Evolutionary conservation across 1,140 invertebrate genomes (phyloP).

Genomic region (Drosophila kurseongensis): DNA sequence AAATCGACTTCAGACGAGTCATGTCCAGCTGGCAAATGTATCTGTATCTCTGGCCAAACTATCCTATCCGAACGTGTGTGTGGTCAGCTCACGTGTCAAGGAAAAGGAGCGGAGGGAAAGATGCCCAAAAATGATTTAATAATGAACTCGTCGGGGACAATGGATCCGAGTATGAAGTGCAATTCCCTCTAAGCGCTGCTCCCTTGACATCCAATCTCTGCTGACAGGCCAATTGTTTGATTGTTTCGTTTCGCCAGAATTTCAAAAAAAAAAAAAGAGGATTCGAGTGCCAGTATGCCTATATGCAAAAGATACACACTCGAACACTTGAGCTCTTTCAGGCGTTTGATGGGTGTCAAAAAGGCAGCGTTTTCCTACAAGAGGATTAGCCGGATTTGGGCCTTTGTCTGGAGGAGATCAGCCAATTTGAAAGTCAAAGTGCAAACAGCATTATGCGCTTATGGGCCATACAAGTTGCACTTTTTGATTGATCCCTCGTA

Average conservation of each 20-base stretch:
- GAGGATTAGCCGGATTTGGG: conserved; percentile 72
- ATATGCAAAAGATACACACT: conserved; percentile 55
- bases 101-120: conserved; percentile 9
- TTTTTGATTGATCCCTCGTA: conserved; percentile 51
- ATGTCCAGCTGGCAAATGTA: conserved; percentile 59
- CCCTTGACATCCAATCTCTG: conserved; percentile 70
- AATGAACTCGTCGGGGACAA: conserved; percentile 74
- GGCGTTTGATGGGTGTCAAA: conserved; percentile 78
- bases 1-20: conserved; percentile 56
- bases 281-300: conserved; percentile 19
- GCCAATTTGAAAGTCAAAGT: conserved; percentile 78
- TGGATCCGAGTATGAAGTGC: conserved; percentile 57
- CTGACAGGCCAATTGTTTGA: conserved; percentile 75
- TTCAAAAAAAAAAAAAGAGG: conserved; percentile 32
- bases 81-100: conserved; percentile 72
- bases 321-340: conserved; percentile 67
- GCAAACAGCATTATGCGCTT: conserved; percentile 73
- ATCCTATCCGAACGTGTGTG: conserved; percentile 28
- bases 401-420: conserved; percentile 64
- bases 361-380: conserved; percentile 66
- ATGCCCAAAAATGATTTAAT: conserved; percentile 71
- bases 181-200: conserved; percentile 55
- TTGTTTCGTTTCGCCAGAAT: conserved; percentile 62
- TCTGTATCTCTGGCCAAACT: conserved; percentile 9
- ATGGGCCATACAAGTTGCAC: conserved; percentile 56